Evolutionary conservation across 2,888 invertebrate species (phyloP), one percentile per base, ranked within the genome.

Genomic region (Mythimna vitellina): DNA sequence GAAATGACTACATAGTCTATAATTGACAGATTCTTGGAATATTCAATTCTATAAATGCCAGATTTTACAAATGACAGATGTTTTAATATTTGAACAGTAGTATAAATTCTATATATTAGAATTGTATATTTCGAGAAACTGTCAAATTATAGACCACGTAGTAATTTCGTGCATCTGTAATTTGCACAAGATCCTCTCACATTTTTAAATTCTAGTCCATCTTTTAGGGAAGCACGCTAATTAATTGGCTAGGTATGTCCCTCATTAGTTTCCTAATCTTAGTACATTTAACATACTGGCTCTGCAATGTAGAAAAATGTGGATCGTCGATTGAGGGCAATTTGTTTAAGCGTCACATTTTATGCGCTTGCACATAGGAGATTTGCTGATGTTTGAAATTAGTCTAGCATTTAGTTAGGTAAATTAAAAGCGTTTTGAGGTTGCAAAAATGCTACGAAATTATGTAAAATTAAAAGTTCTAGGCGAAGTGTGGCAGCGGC

Each of bases 271-370:
- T 64, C 71, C 54, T 53, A 82, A 84, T 83, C 62, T 63, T 49
- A 1, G 32, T 65, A 49, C 66, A 56, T 64, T 82, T 73, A 72
- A 71, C 54, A 76, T 82, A 66, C 73, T 73, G 57, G 72, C 67
- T 65, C 8, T 66, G 25, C n/a, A 80, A 88, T 86, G 84, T 86
- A 83, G 86, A 86, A 89, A 89, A 87, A 87, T 25, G 73, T 70
- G 42, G 84, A 81, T 70, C 14, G 77, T 85, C 83, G 84, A 88
- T 87, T 86, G 82, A 79, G 73, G 80, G 85, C 85, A 88, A 91
- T 90, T 91, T 90, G 87, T 88, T 82, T 87, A 89, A 89, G 86
- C 84, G 84, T 69, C 72, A 79, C 70, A 82, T 76, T 84, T 70
- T 79, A 71, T 79, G 82, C 80, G 77, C 74, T 75, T 75, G 76